These are phyloP conservation scores for Lipophrys pholis DNA, from an alignment of 2,113 vertebrate genomes.

Conservation along the genomic window DNA sequence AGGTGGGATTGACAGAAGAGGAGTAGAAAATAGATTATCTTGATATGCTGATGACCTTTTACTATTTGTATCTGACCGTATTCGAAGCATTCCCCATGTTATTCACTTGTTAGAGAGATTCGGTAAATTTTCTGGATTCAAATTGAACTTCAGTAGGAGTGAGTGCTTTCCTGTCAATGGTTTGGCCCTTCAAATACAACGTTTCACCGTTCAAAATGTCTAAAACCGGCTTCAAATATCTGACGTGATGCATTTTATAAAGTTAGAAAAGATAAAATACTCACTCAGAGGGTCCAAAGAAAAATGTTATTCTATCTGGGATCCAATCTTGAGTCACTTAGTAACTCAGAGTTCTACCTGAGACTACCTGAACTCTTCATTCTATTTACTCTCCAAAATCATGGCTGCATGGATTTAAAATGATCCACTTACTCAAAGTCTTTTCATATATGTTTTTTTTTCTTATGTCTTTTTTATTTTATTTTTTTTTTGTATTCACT, in stretches of 20 bases:
- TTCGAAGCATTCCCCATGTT: neutral
- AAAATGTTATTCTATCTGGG: no score
- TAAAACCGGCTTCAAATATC: neutral
- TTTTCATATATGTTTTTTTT: no score
- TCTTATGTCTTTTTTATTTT: no score
- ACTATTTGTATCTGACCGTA: neutral
- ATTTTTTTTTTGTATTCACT: no score
- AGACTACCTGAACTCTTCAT: no score
- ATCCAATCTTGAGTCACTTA: no score
- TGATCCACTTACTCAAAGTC: no score
- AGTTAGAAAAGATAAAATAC: no score
- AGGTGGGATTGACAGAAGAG: neutral
- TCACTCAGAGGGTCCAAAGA: no score
- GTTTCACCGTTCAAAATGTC: neutral
- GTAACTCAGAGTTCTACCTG: no score
- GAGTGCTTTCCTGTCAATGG: neutral
- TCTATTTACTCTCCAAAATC: no score
- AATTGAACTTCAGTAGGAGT: slow-evolving; percentile 5
- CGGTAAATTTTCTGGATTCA: neutral
- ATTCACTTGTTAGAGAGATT: neutral
- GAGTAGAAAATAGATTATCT: neutral
- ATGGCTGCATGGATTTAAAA: no score
- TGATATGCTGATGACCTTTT: slow-evolving; percentile 7
- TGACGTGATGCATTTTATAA: neutral
- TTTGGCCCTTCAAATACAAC: slow-evolving; percentile 5